A percentile compares a stretch with the other conserved stretches of the same genome.
Evolutionary conservation across 1,140 invertebrate genomes (phyloP).

Genomic region (Saxidomus purpurata): DNA sequence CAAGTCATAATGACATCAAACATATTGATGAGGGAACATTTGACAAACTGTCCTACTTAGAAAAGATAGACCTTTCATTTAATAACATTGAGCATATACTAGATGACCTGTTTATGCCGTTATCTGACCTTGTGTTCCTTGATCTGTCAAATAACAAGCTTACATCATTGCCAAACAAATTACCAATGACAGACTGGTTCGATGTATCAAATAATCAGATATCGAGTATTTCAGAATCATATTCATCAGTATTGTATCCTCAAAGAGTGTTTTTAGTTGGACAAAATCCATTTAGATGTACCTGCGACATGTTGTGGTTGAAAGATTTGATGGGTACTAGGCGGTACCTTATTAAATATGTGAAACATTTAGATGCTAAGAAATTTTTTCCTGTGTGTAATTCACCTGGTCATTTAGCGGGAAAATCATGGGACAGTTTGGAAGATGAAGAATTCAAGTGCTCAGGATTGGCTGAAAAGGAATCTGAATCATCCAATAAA

Average conservation of each 20-base stretch:
- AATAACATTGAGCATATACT: neutral
- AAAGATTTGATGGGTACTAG: conserved; percentile 31
- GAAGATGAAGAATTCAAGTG: conserved; percentile 30
- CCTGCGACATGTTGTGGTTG: conserved; percentile 18
- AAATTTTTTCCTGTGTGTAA: conserved; percentile 30
- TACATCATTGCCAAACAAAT: neutral
- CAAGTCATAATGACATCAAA: conserved; percentile 20
- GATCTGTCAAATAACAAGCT: conserved; percentile 26
- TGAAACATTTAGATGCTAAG: neutral
- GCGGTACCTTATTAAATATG: conserved; percentile 10
- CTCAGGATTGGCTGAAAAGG: conserved; percentile 2
- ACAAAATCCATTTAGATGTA: conserved; percentile 23
- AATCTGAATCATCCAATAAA: conserved; percentile 10
- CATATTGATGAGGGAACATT: neutral
- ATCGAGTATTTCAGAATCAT: conserved; percentile 22
- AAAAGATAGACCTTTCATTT: conserved; percentile 19
- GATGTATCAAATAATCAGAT: conserved; percentile 17
- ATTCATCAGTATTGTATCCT: conserved; percentile 20
- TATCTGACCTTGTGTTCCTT: neutral
- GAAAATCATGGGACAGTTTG: conserved; percentile 7
- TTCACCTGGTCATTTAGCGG: neutral
- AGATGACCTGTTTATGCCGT: neutral
- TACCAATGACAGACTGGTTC: conserved; percentile 48
- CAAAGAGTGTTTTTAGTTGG: conserved; percentile 21
- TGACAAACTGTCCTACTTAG: neutral